Evolutionary conservation across 2,113 vertebrate genomes (phyloP).

Genomic region (Noturus placidus): DNA sequence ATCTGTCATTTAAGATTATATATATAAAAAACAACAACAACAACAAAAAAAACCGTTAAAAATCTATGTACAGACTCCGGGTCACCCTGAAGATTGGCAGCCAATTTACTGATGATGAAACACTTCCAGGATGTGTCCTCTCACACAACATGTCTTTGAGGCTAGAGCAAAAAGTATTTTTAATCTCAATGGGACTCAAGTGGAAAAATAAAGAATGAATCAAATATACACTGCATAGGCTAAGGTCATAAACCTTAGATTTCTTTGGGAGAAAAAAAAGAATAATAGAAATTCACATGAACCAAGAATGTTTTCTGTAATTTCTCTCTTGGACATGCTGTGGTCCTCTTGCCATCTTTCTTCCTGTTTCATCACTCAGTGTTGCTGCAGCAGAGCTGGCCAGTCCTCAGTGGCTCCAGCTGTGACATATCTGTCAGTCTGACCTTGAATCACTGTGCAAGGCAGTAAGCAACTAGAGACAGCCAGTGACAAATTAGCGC

Average conservation of each 20-base stretch:
- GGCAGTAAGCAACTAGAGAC: constrained; percentile 52
- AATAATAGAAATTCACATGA: constrained; percentile 35
- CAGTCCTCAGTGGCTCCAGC: constrained; percentile 51
- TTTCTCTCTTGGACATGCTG: constrained; percentile 42
- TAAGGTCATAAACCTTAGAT: constrained; percentile 43
- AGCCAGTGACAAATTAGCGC: constrained; percentile 53
- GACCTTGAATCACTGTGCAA: constrained; percentile 52
- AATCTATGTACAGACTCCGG: neutral
- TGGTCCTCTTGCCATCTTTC: constrained; percentile 51
- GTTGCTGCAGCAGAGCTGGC: constrained; percentile 48
- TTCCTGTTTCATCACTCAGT: constrained; percentile 55
- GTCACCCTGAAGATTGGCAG: constrained; percentile 24
- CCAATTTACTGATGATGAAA: constrained; percentile 27
- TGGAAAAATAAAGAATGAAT: neutral
- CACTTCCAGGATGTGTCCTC: constrained; percentile 10
- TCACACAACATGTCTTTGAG: constrained; percentile 3
- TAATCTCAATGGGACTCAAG: neutral
- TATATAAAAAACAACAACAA: no score
- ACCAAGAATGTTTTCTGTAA: constrained; percentile 28
- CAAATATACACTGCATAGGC: neutral
- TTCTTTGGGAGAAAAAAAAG: constrained; percentile 18
- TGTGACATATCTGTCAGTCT: constrained; percentile 58
- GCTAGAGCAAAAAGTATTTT: neutral
- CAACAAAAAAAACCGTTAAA: neutral
- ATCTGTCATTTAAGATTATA: neutral